phyloP scores from a whole-genome alignment of 1,140 invertebrate species.

The Drosophila kikkawai region DNA sequence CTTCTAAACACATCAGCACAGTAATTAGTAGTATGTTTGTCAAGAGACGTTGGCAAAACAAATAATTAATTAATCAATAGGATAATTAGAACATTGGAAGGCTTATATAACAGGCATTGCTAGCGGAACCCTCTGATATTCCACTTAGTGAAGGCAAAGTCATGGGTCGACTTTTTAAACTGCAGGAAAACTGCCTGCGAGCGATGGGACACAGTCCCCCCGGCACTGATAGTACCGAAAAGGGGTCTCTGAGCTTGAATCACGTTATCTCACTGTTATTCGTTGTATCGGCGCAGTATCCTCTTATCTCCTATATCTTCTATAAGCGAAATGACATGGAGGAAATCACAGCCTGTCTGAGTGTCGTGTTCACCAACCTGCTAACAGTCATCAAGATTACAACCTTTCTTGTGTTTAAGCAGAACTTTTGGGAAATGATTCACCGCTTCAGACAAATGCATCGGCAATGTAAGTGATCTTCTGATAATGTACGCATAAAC shows the following conservation, averaged over 20 bases:
- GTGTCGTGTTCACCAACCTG: constrained; percentile 73
- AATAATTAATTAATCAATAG: constrained; percentile 62
- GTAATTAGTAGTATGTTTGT: constrained; percentile 52
- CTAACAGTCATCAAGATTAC: constrained; percentile 71
- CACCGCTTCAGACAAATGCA: constrained; percentile 66
- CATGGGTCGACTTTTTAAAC: constrained; percentile 56
- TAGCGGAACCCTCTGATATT: constrained; percentile 6
- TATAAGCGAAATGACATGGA: constrained; percentile 68
- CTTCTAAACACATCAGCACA: constrained; percentile 37
- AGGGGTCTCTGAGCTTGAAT: constrained; percentile 19
- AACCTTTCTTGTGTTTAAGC: constrained; percentile 68
- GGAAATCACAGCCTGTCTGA: constrained; percentile 68
- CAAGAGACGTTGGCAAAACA: constrained; percentile 28
- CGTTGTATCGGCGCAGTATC: constrained; percentile 75
- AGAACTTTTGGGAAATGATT: constrained; percentile 64
- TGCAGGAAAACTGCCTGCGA: constrained; percentile 62
- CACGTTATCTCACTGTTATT: constrained; percentile 57
- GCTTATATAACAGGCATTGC: constrained; percentile 16
- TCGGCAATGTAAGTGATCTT: constrained; percentile 54
- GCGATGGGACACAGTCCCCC: constrained; percentile 55
- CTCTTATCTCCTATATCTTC: constrained; percentile 62
- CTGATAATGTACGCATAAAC: constrained; percentile 4
- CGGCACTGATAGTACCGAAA: constrained; percentile 1
- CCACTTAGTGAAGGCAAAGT: constrained; percentile 5
- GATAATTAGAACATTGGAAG: constrained; percentile 52